Evolutionary conservation across 2,888 invertebrate genomes (phyloP), one percentile per base, ranked within the genome.

Genomic region (Caenorhabditis plicata): DNA sequence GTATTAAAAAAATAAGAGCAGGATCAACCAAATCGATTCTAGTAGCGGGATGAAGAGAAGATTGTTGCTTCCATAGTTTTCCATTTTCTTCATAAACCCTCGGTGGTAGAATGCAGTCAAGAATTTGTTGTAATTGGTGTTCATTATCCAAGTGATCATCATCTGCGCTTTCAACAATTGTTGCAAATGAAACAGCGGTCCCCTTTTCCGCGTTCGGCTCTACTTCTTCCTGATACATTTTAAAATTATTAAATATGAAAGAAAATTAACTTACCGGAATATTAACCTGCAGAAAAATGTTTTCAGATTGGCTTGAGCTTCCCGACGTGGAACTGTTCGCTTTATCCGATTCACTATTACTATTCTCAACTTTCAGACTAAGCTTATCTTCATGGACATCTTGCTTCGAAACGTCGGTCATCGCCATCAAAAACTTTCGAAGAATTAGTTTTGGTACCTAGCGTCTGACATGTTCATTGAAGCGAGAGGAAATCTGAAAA

Each of bases 1-100:
- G 40, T 8, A 26, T 40, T 38, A 2, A 20, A 29, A 9, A 29
- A 7, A 29, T 29, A 9, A 29, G 29, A 7, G 7, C 29, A 29
- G 7, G 7, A 9, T 29, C 39, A 26, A 67, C 70, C 13, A 96
- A 93, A 84, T 96, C 96, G 73, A 92, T 85, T 43, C 96, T 86
- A 0, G 96, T 96, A 1, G 95, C 93, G 3, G 96, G 96, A 2
- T 91, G 92, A 50, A 92, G 92, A 0, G 95, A 95, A 68, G 96
- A 92, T 86, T 90, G 82, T 64, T 85, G 84, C 20, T 83, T 81
- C 84, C 84, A 85, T 66, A 83, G 71, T 33, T 76, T 83, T 80
- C 64, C 83, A 80, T 70, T 79, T 74, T 69, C 82, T 81, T 72
- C 81, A 80, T 82, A 82, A 81, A 57, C 82, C 58, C 73, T 62